phyloP scores from a whole-genome alignment of 2,888 invertebrate genomes.

The Spisula subtruncata region DNA sequence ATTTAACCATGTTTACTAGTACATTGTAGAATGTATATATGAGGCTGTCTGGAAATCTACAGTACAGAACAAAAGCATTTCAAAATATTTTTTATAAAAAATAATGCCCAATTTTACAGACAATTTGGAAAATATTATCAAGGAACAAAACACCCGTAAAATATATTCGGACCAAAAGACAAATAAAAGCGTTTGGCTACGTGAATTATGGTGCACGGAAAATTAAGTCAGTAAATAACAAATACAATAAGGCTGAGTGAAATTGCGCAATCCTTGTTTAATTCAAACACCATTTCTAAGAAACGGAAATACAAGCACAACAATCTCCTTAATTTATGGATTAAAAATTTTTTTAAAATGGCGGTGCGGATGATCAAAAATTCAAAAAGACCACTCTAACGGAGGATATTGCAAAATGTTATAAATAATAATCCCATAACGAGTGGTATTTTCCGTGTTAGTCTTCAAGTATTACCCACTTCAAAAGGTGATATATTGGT shows the following conservation, averaged over 20 bases:
- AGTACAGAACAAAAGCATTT: too few species aligned
- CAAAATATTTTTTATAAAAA: too few species aligned
- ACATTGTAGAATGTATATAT: too few species aligned
- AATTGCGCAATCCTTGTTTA: neutral
- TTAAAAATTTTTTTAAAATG: neutral
- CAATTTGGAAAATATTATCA: too few species aligned
- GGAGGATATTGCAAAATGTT: neutral
- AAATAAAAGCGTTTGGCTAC: too few species aligned
- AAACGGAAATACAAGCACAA: neutral
- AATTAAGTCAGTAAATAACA: neutral
- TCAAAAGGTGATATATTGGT: slow-evolving; percentile 12
- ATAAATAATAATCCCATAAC: neutral
- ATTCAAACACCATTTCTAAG: neutral
- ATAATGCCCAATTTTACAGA: too few species aligned
- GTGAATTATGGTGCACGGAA: too few species aligned
- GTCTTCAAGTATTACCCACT: neutral
- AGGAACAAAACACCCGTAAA: too few species aligned
- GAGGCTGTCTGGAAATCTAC: too few species aligned
- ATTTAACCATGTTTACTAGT: slow-evolving; percentile 23
- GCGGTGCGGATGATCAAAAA: neutral
- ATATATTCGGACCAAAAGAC: too few species aligned
- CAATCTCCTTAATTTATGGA: neutral
- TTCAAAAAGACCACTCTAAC: neutral
- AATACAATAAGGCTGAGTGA: neutral
- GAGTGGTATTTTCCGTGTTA: neutral